A percentile compares a stretch with the other conserved stretches of the same genome.
phyloP scores from a whole-genome alignment of 1,140 invertebrate species.

The Rhyacophila brunnea region DNA sequence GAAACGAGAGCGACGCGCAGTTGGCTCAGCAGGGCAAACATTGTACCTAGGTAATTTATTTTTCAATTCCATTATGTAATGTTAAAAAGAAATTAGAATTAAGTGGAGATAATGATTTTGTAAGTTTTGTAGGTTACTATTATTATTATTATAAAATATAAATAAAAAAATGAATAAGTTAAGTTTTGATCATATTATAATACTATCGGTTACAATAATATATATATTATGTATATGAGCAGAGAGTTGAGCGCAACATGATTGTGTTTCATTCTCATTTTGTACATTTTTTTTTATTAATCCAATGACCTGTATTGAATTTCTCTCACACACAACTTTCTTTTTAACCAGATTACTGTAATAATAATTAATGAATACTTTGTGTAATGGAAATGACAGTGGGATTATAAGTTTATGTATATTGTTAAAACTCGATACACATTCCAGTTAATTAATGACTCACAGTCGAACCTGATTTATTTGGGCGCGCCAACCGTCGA shows the following conservation, averaged over 20 bases:
- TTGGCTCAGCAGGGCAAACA: conserved; percentile 39
- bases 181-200: conserved; percentile 32
- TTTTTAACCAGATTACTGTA: too few relatives aligned
- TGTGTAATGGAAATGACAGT: too few relatives aligned
- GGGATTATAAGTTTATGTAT: too few relatives aligned
- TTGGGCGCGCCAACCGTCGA: not conserved
- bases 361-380: too few relatives aligned
- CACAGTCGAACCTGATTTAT: conserved; percentile 20
- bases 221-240: conserved; percentile 27
- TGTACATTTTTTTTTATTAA: too few relatives aligned
- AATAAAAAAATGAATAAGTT: conserved; percentile 18
- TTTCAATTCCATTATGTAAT: conserved; percentile 57
- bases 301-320: too few relatives aligned
- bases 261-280: too few relatives aligned
- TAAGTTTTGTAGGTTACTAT: conserved; percentile 57
- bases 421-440: conserved; percentile 8
- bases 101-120: conserved; percentile 49
- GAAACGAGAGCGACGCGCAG: conserved; percentile 4
- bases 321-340: too few relatives aligned
- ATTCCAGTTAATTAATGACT: conserved; percentile 23
- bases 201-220: conserved; percentile 32
- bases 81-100: conserved; percentile 46
- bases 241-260: not conserved
- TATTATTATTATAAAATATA: conserved; percentile 31
- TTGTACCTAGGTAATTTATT: conserved; percentile 61